Conservation (phyloP, 2,113 vertebrate species). For the Danio rerio region GRCz12tu NC_133181.1:45101501-45102000, state of each 20-base stretch:
- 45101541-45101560: background rate
- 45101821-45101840: background rate
- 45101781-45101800: background rate
- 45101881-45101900: background rate
- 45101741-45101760: background rate
- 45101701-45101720: conserved; percentile 15
- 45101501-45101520: background rate
- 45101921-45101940: conserved; percentile 13
- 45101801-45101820: background rate
- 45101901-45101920: background rate
- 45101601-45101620: background rate
- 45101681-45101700: conserved; percentile 22
- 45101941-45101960: conserved; percentile 38
- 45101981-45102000: conserved; percentile 49
- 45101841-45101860: background rate
- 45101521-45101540: conserved; percentile 12
- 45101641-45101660: background rate
- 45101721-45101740: conserved; percentile 12
- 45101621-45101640: background rate
- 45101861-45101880: background rate
- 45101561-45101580: background rate
- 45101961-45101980: conserved; percentile 56
- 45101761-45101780: background rate
- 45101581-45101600: background rate
- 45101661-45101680: conserved; percentile 21